Evolutionary conservation across 2,797 vertebrate species (phyloP), one percentile per base, ranked within the genome.

Genomic region (Loriculus beryllinus): DNA sequence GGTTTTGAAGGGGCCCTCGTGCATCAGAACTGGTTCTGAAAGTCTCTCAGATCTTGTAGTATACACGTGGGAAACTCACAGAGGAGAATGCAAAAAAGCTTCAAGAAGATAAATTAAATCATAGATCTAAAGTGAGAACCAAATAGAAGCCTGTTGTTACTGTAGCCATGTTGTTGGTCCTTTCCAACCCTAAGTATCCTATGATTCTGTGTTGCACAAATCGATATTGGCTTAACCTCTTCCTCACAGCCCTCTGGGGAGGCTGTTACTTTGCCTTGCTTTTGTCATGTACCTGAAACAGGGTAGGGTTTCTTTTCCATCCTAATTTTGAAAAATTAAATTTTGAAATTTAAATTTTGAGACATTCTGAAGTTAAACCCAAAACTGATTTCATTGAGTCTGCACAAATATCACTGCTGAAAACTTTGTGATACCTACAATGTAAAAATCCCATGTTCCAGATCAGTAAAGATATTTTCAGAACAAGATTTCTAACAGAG

Each of bases 41-140:
- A 74, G 31, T 10, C 43, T 72, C 3, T 5, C 47, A 77, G 47
- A 39, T 43, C 29, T 26, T 1, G 0, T 3, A 42, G 29, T 23
- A n/a, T 23, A 17, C 42, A 26, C 0, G 0, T 47, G 43, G 70
- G 28, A 77, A 76, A 45, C 12, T 20, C 35, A 57, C 8, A 13
- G 29, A n/a, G 22, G 7, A 67, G 68, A 28, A 70, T 12, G n/a
- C 33, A 60, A 42, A 26, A 29, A 25, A 74, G 22, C 52, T 80
- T 74, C 17, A n/a, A 51, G 68, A 52, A 85, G 12, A 82, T 31
- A 42, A 82, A 76, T 49, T 29, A 77, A 54, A 82, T 60, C 7
- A n/a, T 18, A 39, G 31, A 77, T 43, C 65, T 35, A 12, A 78
- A 65, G 43, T 26, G 29, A 87, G 71, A 82, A 11, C 8, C 12